These are phyloP conservation scores for Oxyscelio sp. DNA, from an alignment of 2,888 invertebrate genomes.

Conservation along the genomic window DNA sequence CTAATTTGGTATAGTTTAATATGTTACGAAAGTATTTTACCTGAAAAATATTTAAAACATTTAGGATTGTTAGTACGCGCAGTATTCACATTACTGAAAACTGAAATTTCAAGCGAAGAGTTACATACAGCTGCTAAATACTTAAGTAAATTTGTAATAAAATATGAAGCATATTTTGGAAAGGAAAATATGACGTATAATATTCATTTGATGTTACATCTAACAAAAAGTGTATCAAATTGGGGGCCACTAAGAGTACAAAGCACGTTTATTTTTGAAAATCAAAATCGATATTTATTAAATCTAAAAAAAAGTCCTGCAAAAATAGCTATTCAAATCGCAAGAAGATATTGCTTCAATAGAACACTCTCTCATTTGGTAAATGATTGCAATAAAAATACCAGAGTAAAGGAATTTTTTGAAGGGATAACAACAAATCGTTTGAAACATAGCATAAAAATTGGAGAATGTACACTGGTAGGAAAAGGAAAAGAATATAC, in stretches of 20 bases:
- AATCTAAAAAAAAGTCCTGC: constrained; percentile 8
- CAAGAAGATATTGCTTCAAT: not conserved
- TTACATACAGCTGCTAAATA: not conserved
- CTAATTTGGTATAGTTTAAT: not conserved
- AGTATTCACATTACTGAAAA: not conserved
- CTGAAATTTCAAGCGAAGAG: not conserved
- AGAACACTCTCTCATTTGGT: not conserved
- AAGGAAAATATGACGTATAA: constrained; percentile 32
- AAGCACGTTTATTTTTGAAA: constrained; percentile 48
- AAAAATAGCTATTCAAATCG: constrained; percentile 10
- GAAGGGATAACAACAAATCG: not conserved
- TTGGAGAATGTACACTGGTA: not conserved
- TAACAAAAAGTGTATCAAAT: constrained; percentile 22
- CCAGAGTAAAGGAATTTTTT: not conserved
- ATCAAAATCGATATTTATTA: constrained; percentile 36
- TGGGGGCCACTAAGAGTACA: constrained; percentile 51
- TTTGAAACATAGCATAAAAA: not conserved
- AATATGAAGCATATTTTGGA: constrained; percentile 21
- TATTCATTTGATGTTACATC: constrained; percentile 42
- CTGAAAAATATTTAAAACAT: not conserved
- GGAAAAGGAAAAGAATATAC: not conserved
- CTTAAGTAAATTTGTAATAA: not conserved
- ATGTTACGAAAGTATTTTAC: not conserved
- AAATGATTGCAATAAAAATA: no score
- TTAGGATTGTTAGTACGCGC: not conserved